These are phyloP conservation scores for Cercopithecus diana DNA, from an alignment of 2,797 vertebrate species.

Conservation along the genomic window DNA sequence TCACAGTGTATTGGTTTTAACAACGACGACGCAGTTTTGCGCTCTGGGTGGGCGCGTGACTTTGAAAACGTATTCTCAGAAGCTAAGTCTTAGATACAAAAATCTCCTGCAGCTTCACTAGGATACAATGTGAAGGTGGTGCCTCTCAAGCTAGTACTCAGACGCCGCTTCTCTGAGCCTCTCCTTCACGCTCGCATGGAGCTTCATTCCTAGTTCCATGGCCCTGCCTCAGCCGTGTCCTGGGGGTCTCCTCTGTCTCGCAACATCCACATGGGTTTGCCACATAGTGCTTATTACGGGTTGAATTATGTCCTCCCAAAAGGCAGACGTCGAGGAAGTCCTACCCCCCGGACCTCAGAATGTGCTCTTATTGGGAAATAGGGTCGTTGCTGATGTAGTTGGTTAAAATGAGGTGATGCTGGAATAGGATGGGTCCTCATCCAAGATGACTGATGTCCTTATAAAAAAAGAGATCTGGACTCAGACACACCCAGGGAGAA, in stretches of 20 bases:
- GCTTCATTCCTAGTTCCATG: fast-evolving
- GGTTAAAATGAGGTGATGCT: not conserved
- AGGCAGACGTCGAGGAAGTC: not conserved
- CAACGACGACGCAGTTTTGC: not conserved
- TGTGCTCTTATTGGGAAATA: not conserved
- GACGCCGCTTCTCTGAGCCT: not conserved
- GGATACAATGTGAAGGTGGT: not conserved
- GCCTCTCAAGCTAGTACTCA: not conserved
- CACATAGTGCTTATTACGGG: not conserved
- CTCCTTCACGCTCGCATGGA: not conserved
- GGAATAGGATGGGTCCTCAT: not conserved
- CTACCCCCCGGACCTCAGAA: not conserved
- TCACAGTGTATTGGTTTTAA: not conserved
- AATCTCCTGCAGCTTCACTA: not conserved
- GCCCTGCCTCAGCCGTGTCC: not conserved
- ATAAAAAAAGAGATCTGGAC: not conserved
- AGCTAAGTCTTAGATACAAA: not conserved
- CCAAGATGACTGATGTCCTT: not conserved
- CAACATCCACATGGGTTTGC: not conserved
- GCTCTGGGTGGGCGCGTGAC: not conserved
- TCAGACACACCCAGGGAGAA: not conserved
- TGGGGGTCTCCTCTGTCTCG: not conserved
- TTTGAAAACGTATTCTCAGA: not conserved
- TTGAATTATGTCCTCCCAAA: not conserved
- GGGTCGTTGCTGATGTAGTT: not conserved